Evolutionary conservation across 2,113 vertebrate genomes (phyloP).

Genomic region (Macquaria australasica): DNA sequence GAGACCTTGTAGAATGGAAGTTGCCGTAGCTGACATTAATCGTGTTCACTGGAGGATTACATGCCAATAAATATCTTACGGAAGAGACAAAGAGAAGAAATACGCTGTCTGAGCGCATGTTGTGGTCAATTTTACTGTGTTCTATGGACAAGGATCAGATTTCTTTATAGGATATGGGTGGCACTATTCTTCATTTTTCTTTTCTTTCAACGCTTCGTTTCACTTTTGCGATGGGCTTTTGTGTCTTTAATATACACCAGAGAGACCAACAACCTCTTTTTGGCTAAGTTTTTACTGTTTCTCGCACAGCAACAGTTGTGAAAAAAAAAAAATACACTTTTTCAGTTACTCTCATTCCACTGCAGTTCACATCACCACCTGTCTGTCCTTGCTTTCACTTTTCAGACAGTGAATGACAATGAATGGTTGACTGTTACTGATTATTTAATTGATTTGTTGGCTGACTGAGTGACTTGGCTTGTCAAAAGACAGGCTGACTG

Average conservation of each 20-base stretch:
- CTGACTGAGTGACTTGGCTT: conserved; percentile 13
- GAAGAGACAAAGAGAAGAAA: background rate
- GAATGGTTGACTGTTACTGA: conserved; percentile 24
- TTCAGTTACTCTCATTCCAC: background rate
- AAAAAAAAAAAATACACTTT: background rate
- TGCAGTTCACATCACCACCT: background rate
- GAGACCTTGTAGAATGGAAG: background rate
- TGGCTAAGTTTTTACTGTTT: background rate
- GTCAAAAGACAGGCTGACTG: conserved; percentile 4
- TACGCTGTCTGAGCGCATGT: too few relatives aligned
- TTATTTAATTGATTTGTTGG: conserved; percentile 32
- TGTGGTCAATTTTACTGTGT: background rate
- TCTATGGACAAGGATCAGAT: background rate
- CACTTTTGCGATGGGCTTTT: background rate
- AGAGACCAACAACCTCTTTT: background rate
- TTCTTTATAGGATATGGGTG: background rate
- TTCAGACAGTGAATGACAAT: conserved; percentile 19
- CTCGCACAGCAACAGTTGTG: background rate
- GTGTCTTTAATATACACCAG: background rate
- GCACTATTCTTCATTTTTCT: background rate
- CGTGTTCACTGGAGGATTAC: background rate
- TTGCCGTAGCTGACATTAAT: background rate
- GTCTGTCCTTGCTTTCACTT: background rate
- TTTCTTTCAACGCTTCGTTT: background rate
- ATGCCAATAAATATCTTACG: background rate